These are phyloP conservation scores for Melinaea menophilus DNA, from an alignment of 2,888 invertebrate species.

Conservation along the genomic window DNA sequence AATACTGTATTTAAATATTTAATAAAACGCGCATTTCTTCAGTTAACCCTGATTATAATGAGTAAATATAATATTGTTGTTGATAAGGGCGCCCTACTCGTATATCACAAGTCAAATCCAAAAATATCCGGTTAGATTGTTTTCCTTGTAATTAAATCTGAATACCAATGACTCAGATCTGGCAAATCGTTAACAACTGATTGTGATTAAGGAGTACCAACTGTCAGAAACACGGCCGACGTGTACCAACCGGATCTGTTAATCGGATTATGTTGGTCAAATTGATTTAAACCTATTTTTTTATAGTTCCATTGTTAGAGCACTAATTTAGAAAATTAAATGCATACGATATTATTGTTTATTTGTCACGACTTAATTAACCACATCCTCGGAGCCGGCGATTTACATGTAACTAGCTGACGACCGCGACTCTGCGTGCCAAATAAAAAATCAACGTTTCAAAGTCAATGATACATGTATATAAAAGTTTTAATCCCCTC, in stretches of 20 bases:
- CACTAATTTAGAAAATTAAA: background rate
- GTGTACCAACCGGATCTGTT: background rate
- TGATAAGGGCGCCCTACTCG: too few relatives aligned
- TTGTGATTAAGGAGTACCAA: background rate
- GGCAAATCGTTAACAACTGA: constrained; percentile 4
- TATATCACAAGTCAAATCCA: background rate
- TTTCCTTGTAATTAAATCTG: background rate
- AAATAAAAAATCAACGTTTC: background rate
- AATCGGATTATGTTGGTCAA: background rate
- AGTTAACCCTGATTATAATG: too few relatives aligned
- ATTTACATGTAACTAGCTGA: background rate
- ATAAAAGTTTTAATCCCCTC: too few relatives aligned
- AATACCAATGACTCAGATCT: constrained; percentile 3
- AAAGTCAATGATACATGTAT: too few relatives aligned
- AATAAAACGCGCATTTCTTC: too few relatives aligned
- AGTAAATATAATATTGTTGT: too few relatives aligned
- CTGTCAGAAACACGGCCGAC: background rate
- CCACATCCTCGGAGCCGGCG: background rate
- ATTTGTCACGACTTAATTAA: background rate
- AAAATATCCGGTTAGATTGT: background rate
- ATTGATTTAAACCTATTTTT: background rate
- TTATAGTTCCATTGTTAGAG: background rate
- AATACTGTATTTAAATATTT: background rate
- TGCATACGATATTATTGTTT: constrained; percentile 1
- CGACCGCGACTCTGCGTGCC: background rate